Evolutionary conservation across 2,113 vertebrate genomes (phyloP), one percentile per base, ranked within the genome.

Genomic region (Sterrhoptilus dennistouni): DNA sequence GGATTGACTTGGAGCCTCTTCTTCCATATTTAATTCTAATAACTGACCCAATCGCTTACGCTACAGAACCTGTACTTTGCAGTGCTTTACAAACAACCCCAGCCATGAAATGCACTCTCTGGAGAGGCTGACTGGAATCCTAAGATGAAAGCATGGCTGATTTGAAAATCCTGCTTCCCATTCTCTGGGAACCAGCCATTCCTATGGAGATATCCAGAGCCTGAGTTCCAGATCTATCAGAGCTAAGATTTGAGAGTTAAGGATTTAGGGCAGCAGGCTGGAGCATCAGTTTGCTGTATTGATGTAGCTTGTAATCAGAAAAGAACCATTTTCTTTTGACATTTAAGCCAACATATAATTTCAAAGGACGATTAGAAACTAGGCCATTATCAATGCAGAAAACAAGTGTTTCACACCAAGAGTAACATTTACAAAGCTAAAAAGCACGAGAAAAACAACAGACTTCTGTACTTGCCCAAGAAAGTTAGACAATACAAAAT

Each of bases 11-110:
- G 18, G 79, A 78, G 11, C 31, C 23, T 72, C 12, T 68, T 88
- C 36, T 88, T 83, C 31, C 0, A 0, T 79, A 22, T 68, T 79
- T 76, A 4, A 8, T 61, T 44, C 31, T 24, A 83, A 27, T 89
- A 49, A 40, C n/a, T 57, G 29, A 49, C 36, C 31, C 11, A 27
- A 2, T 49, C 59, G 28, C 28, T 16, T 29, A 2, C 0, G 0
- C 9, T 35, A 36, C 23, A 80, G 64, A 49, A 54, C 5, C 31
- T 29, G 7, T 38, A 8, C 13, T 70, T n/a, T 52, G 25, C 20
- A 36, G 52, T 69, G 38, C 17, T 64, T 76, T 56, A 20, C 29
- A 8, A 35, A 35, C 65, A 89, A 10, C 4, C 18, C 27, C 23
- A 31, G 56, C n/a, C 6, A 23, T 1, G 2, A 60, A 49, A 31